phyloP scores from a whole-genome alignment of 2,797 vertebrate genomes.

The Enteromius afrohamiltoni region DNA sequence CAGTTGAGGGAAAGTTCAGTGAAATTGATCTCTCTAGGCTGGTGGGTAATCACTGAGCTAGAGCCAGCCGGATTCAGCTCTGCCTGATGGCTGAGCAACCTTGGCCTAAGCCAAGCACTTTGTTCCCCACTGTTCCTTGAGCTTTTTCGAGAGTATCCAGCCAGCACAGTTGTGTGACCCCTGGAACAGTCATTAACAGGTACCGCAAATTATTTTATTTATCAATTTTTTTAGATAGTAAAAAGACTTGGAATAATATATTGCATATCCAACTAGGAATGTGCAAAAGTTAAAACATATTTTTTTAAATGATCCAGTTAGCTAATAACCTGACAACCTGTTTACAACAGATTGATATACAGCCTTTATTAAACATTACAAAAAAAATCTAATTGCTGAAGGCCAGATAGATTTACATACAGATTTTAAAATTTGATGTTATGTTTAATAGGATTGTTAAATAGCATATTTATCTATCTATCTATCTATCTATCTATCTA shows the following conservation, averaged over 20 bases:
- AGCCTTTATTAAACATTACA: not conserved
- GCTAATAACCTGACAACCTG: not conserved
- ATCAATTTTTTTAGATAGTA: not conserved
- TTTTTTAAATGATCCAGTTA: not conserved
- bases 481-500: too few relatives aligned
- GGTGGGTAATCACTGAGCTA: conserved; percentile 47
- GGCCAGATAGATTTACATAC: too few relatives aligned
- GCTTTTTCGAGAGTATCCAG: conserved; percentile 1
- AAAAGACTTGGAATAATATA: not conserved
- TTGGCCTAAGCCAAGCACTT: conserved; percentile 33
- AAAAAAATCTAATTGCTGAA: not conserved
- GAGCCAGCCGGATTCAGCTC: conserved; percentile 39
- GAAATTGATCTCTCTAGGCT: conserved; percentile 50
- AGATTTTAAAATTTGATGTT: too few relatives aligned
- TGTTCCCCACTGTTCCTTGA: conserved; percentile 36
- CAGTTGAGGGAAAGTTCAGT: conserved; percentile 37
- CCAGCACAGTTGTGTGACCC: not conserved
- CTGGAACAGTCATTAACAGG: conserved; percentile 1
- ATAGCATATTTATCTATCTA: too few relatives aligned
- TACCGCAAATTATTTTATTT: not conserved
- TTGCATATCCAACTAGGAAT: not conserved
- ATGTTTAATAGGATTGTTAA: too few relatives aligned
- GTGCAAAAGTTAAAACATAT: not conserved
- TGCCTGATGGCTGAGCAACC: conserved; percentile 45
- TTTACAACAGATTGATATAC: not conserved